Evolutionary conservation across 2,888 invertebrate species (phyloP).

Genomic region (Dynastes maya): DNA sequence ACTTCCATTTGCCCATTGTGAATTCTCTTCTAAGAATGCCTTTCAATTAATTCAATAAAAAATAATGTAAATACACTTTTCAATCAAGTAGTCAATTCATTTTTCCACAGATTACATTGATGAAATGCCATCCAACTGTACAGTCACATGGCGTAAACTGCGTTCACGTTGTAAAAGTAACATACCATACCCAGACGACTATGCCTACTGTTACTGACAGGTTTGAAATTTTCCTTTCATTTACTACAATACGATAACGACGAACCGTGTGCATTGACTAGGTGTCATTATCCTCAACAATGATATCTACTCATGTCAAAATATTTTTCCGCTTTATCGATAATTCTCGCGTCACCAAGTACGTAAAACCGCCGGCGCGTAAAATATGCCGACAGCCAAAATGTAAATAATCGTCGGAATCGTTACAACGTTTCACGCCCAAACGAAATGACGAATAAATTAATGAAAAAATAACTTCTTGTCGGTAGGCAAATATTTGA

Average conservation of each 20-base stretch:
- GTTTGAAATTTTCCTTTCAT: constrained; percentile 32
- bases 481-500: constrained; percentile 24
- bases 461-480: constrained; percentile 34
- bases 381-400: constrained; percentile 24
- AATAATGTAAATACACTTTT: too few species aligned
- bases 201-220: constrained; percentile 23
- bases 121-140: too few species aligned
- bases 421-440: constrained; percentile 26
- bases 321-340: constrained; percentile 17
- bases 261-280: background rate
- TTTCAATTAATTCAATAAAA: too few species aligned
- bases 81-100: too few species aligned
- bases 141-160: constrained; percentile 16
- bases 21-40: too few species aligned
- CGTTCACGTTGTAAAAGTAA: constrained; percentile 16
- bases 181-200: background rate
- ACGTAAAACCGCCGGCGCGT: constrained; percentile 31
- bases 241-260: background rate
- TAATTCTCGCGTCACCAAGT: constrained; percentile 30
- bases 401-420: constrained; percentile 34
- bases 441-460: constrained; percentile 29
- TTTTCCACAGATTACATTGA: too few species aligned
- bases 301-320: constrained; percentile 30
- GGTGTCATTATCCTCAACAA: constrained; percentile 18
- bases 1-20: too few species aligned